Percentiles rank a stretch among this genome's conserved stretches.
phyloP scores from a whole-genome alignment of 2,113 vertebrate genomes.

The Tamias sibiricus region DNA sequence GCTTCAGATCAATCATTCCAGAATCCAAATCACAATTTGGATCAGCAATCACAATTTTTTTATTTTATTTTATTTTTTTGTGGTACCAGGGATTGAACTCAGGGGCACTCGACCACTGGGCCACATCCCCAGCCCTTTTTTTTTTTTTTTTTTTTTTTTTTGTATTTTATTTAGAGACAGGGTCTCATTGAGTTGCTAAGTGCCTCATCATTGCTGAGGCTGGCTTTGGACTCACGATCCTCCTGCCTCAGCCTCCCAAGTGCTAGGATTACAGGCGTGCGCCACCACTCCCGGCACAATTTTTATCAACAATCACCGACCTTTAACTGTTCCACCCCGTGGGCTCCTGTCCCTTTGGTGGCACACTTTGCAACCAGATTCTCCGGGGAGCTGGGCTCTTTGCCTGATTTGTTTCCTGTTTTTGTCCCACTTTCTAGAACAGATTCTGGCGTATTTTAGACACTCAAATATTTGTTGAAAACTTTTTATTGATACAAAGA shows the following conservation, averaged over 20 bases:
- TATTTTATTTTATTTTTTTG: too few relatives aligned
- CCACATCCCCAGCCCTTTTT: too few relatives aligned
- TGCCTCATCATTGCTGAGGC: too few relatives aligned
- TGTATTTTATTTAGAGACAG: too few relatives aligned
- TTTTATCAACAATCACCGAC: not conserved
- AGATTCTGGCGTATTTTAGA: not conserved
- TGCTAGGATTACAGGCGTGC: too few relatives aligned
- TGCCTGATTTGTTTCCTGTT: not conserved
- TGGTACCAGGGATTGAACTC: too few relatives aligned
- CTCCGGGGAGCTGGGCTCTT: not conserved
- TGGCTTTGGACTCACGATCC: too few relatives aligned
- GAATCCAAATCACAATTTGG: not conserved
- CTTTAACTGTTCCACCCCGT: not conserved
- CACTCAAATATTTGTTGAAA: not conserved
- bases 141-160: too few relatives aligned
- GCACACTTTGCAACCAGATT: not conserved
- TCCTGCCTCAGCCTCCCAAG: too few relatives aligned
- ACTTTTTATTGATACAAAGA: conserved; percentile 37
- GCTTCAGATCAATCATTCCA: not conserved
- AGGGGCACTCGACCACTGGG: too few relatives aligned
- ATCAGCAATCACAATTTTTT: not conserved
- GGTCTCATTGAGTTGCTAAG: too few relatives aligned
- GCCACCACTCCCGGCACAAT: too few relatives aligned
- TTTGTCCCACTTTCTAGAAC: not conserved
- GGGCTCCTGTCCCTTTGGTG: not conserved